Evolutionary conservation across 1,140 invertebrate genomes (phyloP).

Genomic region (Galleria mellonella): DNA sequence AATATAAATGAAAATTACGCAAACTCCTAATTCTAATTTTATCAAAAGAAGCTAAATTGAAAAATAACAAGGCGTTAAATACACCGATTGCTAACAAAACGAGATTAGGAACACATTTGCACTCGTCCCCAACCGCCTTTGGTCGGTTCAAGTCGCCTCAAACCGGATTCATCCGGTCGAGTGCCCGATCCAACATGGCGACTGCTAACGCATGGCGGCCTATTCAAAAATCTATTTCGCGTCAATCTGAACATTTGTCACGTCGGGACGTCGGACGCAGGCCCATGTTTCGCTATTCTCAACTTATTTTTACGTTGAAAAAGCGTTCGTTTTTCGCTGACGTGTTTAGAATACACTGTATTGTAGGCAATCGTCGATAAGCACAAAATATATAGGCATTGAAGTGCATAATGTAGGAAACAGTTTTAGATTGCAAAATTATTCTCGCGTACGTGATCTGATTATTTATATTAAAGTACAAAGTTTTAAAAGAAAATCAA

Average conservation of each 20-base stretch:
- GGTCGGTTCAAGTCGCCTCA: slow-evolving; percentile 9
- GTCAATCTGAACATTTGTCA: slow-evolving; percentile 48
- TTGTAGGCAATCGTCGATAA: no score
- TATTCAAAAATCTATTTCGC: slow-evolving; percentile 54
- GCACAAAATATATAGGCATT: no score
- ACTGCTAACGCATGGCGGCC: slow-evolving; percentile 22
- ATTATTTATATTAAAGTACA: no score
- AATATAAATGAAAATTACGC: no score
- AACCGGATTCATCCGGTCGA: slow-evolving; percentile 18
- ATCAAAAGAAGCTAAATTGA: slow-evolving; percentile 3
- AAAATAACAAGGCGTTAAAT: slow-evolving; percentile 3
- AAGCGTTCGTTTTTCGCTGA: no score
- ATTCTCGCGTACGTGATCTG: no score
- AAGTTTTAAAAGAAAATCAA: no score
- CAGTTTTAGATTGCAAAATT: no score
- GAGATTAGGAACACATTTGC: slow-evolving; percentile 18
- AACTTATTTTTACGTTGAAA: no score
- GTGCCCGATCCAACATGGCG: slow-evolving; percentile 28
- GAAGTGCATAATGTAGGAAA: no score
- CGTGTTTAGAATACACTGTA: no score
- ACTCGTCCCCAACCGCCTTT: slow-evolving; percentile 12
- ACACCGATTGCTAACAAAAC: background rate
- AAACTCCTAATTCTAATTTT: no score
- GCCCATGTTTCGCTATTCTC: background rate
- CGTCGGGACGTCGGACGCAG: slow-evolving; percentile 10